Evolutionary conservation across 2,113 vertebrate genomes (phyloP).

Genomic region (Colinus virginianus): DNA sequence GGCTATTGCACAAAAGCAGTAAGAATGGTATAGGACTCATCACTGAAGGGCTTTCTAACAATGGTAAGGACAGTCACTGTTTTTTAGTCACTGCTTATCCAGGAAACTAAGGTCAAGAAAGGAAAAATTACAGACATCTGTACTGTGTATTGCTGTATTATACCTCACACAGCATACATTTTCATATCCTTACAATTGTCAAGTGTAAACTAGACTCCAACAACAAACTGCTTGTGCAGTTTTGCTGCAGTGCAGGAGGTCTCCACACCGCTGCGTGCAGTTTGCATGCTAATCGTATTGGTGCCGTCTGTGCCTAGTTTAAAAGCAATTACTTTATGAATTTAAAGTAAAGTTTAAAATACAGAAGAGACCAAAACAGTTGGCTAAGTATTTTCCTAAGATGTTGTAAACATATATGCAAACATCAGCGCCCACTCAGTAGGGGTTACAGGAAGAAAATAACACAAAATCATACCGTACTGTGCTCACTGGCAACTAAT

Average conservation of each 20-base stretch:
- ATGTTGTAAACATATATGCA: not conserved
- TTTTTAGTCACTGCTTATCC: not conserved
- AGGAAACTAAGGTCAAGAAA: not conserved
- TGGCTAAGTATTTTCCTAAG: not conserved
- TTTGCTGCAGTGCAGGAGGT: not conserved
- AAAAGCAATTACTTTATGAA: fast-evolving
- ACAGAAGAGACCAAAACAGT: not conserved
- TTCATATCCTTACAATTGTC: not conserved
- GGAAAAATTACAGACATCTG: not conserved
- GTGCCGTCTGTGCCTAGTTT: not conserved
- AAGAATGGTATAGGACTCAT: not conserved
- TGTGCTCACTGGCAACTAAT: not conserved
- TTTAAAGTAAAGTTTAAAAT: not conserved
- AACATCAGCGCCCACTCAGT: not conserved
- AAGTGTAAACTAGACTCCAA: not conserved
- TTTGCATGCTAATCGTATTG: not conserved
- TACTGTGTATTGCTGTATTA: not conserved
- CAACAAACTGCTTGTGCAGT: not conserved
- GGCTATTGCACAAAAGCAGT: not conserved
- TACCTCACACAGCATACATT: not conserved
- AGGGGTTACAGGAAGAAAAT: not conserved
- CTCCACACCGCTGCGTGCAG: not conserved
- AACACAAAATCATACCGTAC: not conserved
- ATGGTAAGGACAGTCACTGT: not conserved
- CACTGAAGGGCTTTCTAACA: not conserved